Evolutionary conservation across 2,113 vertebrate genomes (phyloP).

Genomic region (Entomyzon cyanotis): DNA sequence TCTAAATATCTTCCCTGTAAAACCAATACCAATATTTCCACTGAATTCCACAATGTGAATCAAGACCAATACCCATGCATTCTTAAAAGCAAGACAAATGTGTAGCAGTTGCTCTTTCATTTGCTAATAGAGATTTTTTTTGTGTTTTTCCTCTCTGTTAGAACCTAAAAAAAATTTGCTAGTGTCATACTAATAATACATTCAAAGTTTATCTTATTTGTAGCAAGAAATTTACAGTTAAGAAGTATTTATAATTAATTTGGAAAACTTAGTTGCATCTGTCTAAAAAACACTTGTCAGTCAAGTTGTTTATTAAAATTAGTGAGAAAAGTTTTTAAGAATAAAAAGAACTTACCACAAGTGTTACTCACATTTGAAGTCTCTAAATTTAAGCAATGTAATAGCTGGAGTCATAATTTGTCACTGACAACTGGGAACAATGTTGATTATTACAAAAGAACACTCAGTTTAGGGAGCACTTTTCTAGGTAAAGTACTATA

Average conservation of each 20-base stretch:
- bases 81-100: not conserved
- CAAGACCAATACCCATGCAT: not conserved
- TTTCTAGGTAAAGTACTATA: not conserved
- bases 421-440: not conserved
- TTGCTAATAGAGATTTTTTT: not conserved
- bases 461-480: rapidly evolving
- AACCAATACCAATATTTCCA: not conserved
- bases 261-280: not conserved
- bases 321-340: not conserved
- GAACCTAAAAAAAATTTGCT: not conserved
- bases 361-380: not conserved
- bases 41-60: not conserved
- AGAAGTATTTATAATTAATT: not conserved
- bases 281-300: not conserved
- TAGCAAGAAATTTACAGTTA: not conserved
- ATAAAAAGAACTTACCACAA: not conserved
- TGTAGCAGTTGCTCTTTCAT: not conserved
- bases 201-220: not conserved
- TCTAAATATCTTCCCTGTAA: not conserved
- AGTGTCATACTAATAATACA: not conserved
- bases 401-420: not conserved
- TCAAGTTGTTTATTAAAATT: not conserved
- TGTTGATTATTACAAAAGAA: not conserved
- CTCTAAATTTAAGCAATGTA: not conserved
- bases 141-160: not conserved